These are phyloP conservation scores for Premnoplex brunnescens DNA, from an alignment of 2,797 vertebrate species.

Conservation along the genomic window DNA sequence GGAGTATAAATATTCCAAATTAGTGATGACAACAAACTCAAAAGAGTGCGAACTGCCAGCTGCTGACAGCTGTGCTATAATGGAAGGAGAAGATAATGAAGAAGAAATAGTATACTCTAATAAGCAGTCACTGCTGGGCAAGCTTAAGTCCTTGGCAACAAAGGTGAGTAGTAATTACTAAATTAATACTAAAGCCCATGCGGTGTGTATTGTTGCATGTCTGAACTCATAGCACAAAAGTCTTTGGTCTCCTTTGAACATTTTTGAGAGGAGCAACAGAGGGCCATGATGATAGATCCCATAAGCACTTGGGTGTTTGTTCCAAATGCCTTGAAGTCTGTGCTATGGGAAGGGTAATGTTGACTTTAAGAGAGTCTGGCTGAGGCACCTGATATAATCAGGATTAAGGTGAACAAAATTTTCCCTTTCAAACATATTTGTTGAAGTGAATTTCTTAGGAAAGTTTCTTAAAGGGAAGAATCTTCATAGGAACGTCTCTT, in stretches of 20 bases:
- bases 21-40: slow-evolving; percentile 93
- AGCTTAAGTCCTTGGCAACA: slow-evolving; percentile 93
- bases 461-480: not conserved
- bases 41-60: slow-evolving; percentile 94
- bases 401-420: not conserved
- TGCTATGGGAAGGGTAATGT: not conserved
- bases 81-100: slow-evolving; percentile 97
- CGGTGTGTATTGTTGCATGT: not conserved
- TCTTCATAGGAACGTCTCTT: not conserved
- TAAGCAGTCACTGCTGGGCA: slow-evolving; percentile 90
- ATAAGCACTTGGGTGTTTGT: not conserved
- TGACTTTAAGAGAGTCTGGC: not conserved
- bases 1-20: slow-evolving; percentile 96
- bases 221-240: not conserved
- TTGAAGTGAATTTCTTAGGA: not conserved
- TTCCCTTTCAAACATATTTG: not conserved
- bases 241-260: not conserved
- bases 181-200: not conserved
- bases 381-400: not conserved
- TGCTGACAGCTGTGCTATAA: slow-evolving; percentile 96
- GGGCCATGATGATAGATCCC: not conserved
- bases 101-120: slow-evolving; percentile 94
- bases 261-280: not conserved
- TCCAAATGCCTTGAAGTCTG: not conserved
- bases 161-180: slow-evolving; percentile 83